phyloP scores from a whole-genome alignment of 2,113 vertebrate species.

The Probosciger aterrimus region DNA sequence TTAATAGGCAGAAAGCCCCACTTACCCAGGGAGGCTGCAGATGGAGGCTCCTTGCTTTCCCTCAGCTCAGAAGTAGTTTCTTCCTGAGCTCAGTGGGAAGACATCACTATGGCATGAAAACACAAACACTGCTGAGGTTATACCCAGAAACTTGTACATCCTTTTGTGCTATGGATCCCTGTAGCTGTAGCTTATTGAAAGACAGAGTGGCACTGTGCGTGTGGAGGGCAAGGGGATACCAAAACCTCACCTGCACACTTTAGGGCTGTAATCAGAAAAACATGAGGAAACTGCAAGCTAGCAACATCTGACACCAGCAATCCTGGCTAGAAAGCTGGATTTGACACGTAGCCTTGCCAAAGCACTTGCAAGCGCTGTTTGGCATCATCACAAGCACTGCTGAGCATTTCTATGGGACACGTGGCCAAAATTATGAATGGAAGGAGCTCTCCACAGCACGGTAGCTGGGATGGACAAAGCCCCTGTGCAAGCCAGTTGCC shows the following conservation, averaged over 20 bases:
- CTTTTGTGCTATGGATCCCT: neutral
- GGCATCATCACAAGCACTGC: neutral
- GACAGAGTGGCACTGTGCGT: neutral
- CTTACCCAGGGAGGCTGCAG: neutral
- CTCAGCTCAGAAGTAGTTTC: fast-evolving
- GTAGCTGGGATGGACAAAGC: neutral
- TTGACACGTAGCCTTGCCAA: neutral
- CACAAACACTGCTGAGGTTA: neutral
- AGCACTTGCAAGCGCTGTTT: neutral
- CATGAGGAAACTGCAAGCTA: neutral
- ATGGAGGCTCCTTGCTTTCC: neutral
- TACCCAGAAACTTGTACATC: neutral
- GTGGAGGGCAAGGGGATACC: neutral
- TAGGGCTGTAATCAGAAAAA: neutral
- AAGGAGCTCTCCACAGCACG: neutral
- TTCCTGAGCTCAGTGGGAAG: neutral
- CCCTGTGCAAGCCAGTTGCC: neutral
- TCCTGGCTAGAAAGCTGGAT: neutral
- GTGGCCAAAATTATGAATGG: neutral
- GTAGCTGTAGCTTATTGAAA: neutral
- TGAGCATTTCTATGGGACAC: neutral
- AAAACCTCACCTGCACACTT: neutral
- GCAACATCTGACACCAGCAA: neutral
- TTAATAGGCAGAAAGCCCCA: neutral
- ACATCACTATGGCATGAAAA: neutral